A percentile compares a stretch with the other conserved stretches of the same genome.
These are phyloP conservation scores for Clistopyga incitator DNA, from an alignment of 2,888 invertebrate genomes.

Conservation along the genomic window DNA sequence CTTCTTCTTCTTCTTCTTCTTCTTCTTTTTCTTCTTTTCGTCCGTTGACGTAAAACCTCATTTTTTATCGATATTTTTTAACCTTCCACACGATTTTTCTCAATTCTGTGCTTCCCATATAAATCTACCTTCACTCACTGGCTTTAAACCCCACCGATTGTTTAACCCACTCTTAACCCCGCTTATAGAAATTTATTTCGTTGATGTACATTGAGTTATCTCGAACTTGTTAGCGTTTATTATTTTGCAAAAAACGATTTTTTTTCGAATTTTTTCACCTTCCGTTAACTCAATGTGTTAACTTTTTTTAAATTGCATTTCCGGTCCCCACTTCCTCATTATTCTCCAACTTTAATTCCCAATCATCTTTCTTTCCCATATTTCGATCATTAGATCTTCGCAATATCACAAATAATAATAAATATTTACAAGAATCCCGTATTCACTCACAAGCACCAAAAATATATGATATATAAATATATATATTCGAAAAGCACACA, in stretches of 20 bases:
- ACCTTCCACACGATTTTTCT: not conserved
- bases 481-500: constrained; percentile 44
- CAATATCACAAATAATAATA: constrained; percentile 19
- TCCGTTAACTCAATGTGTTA: not conserved
- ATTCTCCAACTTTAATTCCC: constrained; percentile 11
- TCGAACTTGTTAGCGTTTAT: not conserved
- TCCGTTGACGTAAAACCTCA: constrained; percentile 10
- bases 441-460: constrained; percentile 48
- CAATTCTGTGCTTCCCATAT: constrained; percentile 18
- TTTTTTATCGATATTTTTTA: not conserved
- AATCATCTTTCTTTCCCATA: constrained; percentile 6
- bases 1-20: constrained; percentile 29
- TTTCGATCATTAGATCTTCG: constrained; percentile 19
- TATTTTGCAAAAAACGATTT: not conserved
- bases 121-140: constrained; percentile 27
- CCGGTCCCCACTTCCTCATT: not conserved
- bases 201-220: not conserved
- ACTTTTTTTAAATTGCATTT: not conserved
- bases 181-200: constrained; percentile 17
- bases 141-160: constrained; percentile 16
- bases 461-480: not conserved
- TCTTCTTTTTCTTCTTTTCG: constrained; percentile 34
- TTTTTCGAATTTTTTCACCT: not conserved
- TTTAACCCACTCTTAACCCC: constrained; percentile 12
- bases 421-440: too few relatives aligned